A percentile compares a stretch with the other conserved stretches of the same genome.
These are phyloP conservation scores for Phoxinus phoxinus DNA, from an alignment of 2,113 vertebrate genomes.

Conservation along the genomic window DNA sequence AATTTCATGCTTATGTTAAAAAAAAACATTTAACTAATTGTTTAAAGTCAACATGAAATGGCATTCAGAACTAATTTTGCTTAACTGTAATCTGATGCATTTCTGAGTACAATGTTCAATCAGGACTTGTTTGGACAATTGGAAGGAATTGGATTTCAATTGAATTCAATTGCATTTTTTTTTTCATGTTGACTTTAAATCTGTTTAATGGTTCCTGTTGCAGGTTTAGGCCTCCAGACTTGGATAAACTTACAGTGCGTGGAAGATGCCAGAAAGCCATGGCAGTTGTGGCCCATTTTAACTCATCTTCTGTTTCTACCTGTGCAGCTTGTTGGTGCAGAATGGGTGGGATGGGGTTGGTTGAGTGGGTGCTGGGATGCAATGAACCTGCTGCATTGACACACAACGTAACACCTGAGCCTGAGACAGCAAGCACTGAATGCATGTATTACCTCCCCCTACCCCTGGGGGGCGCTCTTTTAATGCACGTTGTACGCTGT, in stretches of 20 bases:
- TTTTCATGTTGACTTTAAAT: neutral
- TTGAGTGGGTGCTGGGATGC: constrained; percentile 60
- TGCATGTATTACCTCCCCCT: constrained; percentile 73
- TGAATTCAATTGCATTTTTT: too few species aligned
- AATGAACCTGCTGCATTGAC: constrained; percentile 55
- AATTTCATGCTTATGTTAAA: neutral
- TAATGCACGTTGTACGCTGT: constrained; percentile 67
- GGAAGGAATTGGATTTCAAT: neutral
- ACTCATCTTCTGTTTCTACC: constrained; percentile 77
- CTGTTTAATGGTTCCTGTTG: neutral
- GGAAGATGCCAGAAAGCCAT: constrained; percentile 63
- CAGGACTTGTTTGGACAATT: neutral
- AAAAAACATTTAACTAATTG: neutral
- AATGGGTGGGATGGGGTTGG: constrained; percentile 62
- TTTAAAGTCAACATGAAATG: neutral
- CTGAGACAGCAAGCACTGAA: constrained; percentile 60
- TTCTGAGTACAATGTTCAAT: neutral
- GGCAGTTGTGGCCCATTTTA: constrained; percentile 65
- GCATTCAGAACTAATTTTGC: neutral
- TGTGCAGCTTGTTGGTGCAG: constrained; percentile 73
- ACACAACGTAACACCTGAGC: constrained; percentile 65
- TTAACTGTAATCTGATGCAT: neutral
- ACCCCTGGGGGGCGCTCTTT: constrained; percentile 64
- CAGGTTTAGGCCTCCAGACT: neutral
- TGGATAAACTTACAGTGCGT: neutral